phyloP scores from a whole-genome alignment of 2,113 vertebrate genomes.

The Motacilla tschutschensis region DNA sequence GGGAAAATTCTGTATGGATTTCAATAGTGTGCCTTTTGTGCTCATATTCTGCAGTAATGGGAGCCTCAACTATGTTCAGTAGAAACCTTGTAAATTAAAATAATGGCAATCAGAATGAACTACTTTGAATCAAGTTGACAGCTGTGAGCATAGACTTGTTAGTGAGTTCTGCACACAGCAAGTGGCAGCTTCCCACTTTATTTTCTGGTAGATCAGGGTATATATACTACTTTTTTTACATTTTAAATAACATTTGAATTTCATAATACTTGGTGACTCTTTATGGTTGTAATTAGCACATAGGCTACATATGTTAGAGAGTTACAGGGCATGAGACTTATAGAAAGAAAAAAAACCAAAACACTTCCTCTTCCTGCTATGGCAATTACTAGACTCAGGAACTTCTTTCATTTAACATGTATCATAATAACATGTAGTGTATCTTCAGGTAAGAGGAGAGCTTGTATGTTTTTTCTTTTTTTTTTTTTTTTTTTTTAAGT shows the following conservation, averaged over 20 bases:
- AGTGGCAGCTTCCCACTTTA: not conserved
- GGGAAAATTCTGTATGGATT: not conserved
- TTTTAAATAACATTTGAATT: not conserved
- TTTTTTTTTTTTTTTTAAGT: too few species aligned
- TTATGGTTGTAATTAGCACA: not conserved
- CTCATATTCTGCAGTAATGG: not conserved
- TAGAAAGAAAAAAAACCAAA: not conserved
- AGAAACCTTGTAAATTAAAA: not conserved
- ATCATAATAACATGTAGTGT: not conserved
- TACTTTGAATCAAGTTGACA: not conserved
- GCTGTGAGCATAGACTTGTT: too few species aligned
- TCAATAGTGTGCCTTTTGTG: not conserved
- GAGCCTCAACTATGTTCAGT: not conserved
- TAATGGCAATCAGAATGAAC: not conserved
- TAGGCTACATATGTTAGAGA: not conserved
- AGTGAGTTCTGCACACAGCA: not conserved
- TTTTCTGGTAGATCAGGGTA: not conserved
- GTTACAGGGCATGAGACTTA: not conserved
- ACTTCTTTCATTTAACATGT: not conserved
- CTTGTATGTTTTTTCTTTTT: not conserved
- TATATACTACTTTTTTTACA: not conserved
- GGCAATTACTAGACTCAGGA: not conserved
- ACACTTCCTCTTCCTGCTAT: not conserved
- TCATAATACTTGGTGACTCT: not conserved
- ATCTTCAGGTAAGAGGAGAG: not conserved